Conservation (phyloP, 1,140 invertebrate species). For the Formica selysi region DNA sequence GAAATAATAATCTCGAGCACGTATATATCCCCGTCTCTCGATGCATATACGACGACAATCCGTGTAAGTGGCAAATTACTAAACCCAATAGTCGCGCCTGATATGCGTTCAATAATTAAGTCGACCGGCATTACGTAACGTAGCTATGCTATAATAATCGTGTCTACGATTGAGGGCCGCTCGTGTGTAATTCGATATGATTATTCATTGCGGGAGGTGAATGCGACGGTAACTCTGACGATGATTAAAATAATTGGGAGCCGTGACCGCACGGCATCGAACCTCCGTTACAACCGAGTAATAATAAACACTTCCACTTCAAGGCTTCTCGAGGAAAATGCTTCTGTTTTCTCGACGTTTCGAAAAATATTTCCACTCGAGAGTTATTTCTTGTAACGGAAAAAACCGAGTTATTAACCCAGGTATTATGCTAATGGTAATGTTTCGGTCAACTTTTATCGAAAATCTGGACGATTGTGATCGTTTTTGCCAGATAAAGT, state of each 20-base stretch:
- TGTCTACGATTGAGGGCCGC: constrained; percentile 76
- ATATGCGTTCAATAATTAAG: constrained; percentile 78
- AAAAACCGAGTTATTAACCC: constrained; percentile 10
- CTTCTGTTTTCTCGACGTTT: background rate
- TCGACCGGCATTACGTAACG: constrained; percentile 75
- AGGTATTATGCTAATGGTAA: constrained; percentile 62
- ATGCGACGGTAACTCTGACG: constrained; percentile 73
- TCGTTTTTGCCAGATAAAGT: constrained; percentile 20
- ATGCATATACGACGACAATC: constrained; percentile 72
- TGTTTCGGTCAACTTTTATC: constrained; percentile 61
- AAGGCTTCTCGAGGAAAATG: constrained; percentile 45
- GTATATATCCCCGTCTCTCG: constrained; percentile 59
- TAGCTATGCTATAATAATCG: constrained; percentile 76
- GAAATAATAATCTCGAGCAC: constrained; percentile 74
- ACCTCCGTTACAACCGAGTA: constrained; percentile 67
- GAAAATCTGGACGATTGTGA: constrained; percentile 38
- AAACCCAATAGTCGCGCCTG: constrained; percentile 76
- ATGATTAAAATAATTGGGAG: constrained; percentile 78
- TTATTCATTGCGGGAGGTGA: constrained; percentile 78
- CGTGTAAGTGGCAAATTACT: constrained; percentile 77
- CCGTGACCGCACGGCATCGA: constrained; percentile 68
- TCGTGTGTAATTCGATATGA: constrained; percentile 79
- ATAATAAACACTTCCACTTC: constrained; percentile 70
- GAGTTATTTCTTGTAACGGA: constrained; percentile 26
- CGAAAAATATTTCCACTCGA: background rate